Evolutionary conservation across 1,140 invertebrate genomes (phyloP).

Genomic region (Scaptomyza hsui): DNA sequence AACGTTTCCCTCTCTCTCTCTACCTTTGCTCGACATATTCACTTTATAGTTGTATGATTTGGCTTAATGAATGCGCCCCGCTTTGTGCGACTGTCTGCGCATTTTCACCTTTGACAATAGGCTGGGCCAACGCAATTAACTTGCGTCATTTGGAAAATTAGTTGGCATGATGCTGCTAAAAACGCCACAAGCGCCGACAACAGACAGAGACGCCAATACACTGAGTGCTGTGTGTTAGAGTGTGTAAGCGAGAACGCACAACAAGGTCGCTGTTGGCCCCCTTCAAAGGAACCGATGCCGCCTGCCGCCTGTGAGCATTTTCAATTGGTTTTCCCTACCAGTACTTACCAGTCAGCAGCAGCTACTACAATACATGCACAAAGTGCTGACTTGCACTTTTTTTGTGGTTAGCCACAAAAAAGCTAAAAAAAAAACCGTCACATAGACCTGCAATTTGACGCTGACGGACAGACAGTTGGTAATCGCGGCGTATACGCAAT

Average conservation of each 20-base stretch:
- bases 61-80: constrained; percentile 67
- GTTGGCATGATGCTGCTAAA: constrained; percentile 76
- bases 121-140: constrained; percentile 64
- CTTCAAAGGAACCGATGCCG: constrained; percentile 62
- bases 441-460: background rate
- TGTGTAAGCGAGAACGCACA: constrained; percentile 12
- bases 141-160: constrained; percentile 80
- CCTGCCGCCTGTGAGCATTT: constrained; percentile 10
- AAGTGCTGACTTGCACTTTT: constrained; percentile 46
- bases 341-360: too few relatives aligned
- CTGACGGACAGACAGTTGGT: constrained; percentile 3
- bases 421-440: background rate
- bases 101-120: constrained; percentile 78
- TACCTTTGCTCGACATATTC: constrained; percentile 60
- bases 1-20: constrained; percentile 7
- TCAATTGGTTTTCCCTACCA: constrained; percentile 34
- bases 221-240: background rate
- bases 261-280: constrained; percentile 53
- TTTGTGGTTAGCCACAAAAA: too few relatives aligned
- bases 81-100: constrained; percentile 45
- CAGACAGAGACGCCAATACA: background rate
- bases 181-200: constrained; percentile 13
- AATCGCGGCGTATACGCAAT: constrained; percentile 55
- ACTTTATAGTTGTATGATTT: constrained; percentile 68
- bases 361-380: background rate